phyloP scores from a whole-genome alignment of 1,140 invertebrate species.

The Lucilia sericata region DNA sequence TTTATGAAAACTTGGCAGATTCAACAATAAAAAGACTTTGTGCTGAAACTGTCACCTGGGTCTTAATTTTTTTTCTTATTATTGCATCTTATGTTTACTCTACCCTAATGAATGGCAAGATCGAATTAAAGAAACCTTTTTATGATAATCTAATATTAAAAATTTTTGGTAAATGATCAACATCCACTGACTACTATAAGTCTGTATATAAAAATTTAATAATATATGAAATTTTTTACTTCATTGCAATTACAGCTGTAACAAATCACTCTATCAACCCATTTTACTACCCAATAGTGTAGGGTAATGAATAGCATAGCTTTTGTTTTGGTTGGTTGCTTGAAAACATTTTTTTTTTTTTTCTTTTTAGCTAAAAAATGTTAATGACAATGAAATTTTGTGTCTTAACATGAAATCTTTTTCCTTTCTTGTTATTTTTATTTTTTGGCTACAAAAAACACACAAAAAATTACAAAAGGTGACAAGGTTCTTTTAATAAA shows the following conservation, averaged over 20 bases:
- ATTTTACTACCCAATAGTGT: background rate
- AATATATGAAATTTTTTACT: background rate
- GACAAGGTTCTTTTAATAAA: background rate
- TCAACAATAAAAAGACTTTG: background rate
- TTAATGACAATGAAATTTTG: slow-evolving; percentile 2
- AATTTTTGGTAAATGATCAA: background rate
- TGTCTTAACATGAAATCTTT: background rate
- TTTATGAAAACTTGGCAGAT: background rate
- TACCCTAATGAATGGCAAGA: background rate
- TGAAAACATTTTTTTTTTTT: background rate
- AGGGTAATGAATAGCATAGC: background rate
- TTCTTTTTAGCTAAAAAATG: background rate
- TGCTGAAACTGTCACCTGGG: slow-evolving; percentile 28
- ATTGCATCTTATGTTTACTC: background rate
- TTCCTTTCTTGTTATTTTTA: no score
- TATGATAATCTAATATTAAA: background rate
- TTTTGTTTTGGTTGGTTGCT: background rate
- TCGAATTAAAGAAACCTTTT: background rate
- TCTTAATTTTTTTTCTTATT: background rate
- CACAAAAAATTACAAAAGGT: background rate
- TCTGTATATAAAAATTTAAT: background rate
- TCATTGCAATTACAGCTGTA: background rate
- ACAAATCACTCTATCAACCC: background rate
- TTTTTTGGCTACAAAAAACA: background rate
- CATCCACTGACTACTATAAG: no score